Conservation (phyloP, 2,888 invertebrate species). For the Gortyna flavago region DNA sequence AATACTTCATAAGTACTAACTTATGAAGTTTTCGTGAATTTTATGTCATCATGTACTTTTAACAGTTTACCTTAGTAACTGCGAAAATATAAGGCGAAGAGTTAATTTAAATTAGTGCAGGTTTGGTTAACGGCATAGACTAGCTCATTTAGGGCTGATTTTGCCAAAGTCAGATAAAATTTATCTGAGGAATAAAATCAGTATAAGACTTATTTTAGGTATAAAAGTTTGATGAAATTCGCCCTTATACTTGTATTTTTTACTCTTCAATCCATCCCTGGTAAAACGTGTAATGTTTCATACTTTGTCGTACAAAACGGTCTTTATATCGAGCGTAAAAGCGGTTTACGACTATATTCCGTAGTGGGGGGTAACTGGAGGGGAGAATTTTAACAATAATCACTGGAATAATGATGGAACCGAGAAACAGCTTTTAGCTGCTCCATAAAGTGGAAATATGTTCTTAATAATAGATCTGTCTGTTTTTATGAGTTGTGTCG, state of each 20-base stretch:
- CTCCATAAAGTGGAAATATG: constrained; percentile 36
- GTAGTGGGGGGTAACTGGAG: constrained; percentile 22
- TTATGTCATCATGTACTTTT: background rate
- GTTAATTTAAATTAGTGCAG: background rate
- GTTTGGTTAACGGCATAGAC: background rate
- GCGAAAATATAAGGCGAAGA: too few relatives aligned
- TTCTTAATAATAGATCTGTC: constrained; percentile 28
- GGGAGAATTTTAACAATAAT: constrained; percentile 57
- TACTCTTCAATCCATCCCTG: constrained; percentile 37
- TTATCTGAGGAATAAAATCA: too few relatives aligned
- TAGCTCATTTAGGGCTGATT: background rate
- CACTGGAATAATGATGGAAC: constrained; percentile 51
- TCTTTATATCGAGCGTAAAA: constrained; percentile 69
- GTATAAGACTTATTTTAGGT: too few relatives aligned
- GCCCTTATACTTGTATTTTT: background rate
- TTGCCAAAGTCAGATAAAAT: too few relatives aligned
- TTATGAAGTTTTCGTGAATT: background rate
- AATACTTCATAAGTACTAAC: too few relatives aligned
- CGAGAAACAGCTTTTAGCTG: constrained; percentile 43
- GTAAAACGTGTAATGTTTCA: constrained; percentile 50
- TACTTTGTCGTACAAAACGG: constrained; percentile 67
- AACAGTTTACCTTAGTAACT: background rate
- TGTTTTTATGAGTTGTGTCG: background rate
- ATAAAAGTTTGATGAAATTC: too few relatives aligned
- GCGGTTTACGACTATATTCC: constrained; percentile 64